Evolutionary conservation across 1,140 invertebrate species (phyloP), one percentile per base, ranked within the genome.

Genomic region (Microplitis mediator): DNA sequence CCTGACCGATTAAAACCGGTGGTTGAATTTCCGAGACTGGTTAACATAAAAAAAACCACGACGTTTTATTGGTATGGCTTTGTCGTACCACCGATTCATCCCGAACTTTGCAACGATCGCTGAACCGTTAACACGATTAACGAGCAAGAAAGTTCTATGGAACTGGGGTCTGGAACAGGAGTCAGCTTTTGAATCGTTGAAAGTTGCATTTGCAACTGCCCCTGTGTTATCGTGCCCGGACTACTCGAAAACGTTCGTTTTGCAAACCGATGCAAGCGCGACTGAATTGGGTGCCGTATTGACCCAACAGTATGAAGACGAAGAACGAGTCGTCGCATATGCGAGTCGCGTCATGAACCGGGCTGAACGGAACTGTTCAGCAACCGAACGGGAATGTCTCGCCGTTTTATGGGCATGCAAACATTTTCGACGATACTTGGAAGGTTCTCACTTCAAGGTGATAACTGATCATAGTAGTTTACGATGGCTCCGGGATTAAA

Each of bases 391-490:
- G 60, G 88, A 90, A 81, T 83, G 83, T 36, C 74, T 89, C 2
- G 88, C 88, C 0, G 79, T 90, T 4, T 76, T 90, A 3, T 87
- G 82, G 82, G 85, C 86, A 0, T 76, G 89, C 2, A 71, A 81
- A n/a, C 80, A 86, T 36, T 89, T 88, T 58, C 45, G 83, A 67
- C 77, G 78, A 3, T 87, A 86, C 62, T 73, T 85, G 9, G 82
- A 86, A 58, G 85, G 84, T 8, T 72, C 23, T 5, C 68, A 54
- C 74, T 79, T 89, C 64, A 81, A 64, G 0, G 78, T 89, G 3
- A 54, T 80, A 32, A 88, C 86, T 0, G 89, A 91, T 74, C 89
- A 90, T 67, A 85, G 86, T 76, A 78, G 87, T 0, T 74, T 90
- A 3, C 79, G 74, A 60, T 90, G 87, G 87, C 75, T 90, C 1